Evolutionary conservation across 2,797 vertebrate genomes (phyloP), one percentile per base, ranked within the genome.

Genomic region (Crypturellus tataupa): DNA sequence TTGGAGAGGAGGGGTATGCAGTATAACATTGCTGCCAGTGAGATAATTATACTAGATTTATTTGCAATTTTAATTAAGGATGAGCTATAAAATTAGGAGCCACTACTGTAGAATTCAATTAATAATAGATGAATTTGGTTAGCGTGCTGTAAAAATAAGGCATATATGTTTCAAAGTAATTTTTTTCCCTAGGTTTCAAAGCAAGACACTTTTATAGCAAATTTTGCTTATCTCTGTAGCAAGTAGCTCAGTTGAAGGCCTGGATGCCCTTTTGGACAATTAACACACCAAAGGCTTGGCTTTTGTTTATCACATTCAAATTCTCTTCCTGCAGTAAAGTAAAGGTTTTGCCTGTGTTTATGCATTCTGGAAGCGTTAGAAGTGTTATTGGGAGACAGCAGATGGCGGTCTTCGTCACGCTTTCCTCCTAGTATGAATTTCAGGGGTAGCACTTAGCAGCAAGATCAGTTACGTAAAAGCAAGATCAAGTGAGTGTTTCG

Each of bases 341-440:
- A 59, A 76, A 12, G 12, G 6, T 7, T 86, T 55, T 60, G 10
- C 67, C 11, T 8, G 0, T 12, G 8, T 25, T 9, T 12, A 46
- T 58, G 46, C 9, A 4, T 31, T 69, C 17, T 46, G 37, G n/a
- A 33, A 40, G 42, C 37, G 76, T 82, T 40, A 29, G 31, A 79
- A 2, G 39, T 20, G 51, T 17, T 40, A 8, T 40, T 16, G 65
- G 23, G 8, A 39, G 70, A 92, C 98, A 96, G 95, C 95, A 98
- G 98, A 91, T 97, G 97, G 97, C 96, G 93, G 96, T 90, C 68
- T 49, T 65, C 85, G 83, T 92, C 94, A 42, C 25, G 3, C 25
- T 85, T 95, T 80, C 39, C 12, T 87, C 19, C 15, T 3, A 35
- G 27, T 2, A 1, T 10, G 1, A 9, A 77, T 90, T 87, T 21